Conservation (phyloP, 2,888 invertebrate species). For the Tridacna gigas region DNA sequence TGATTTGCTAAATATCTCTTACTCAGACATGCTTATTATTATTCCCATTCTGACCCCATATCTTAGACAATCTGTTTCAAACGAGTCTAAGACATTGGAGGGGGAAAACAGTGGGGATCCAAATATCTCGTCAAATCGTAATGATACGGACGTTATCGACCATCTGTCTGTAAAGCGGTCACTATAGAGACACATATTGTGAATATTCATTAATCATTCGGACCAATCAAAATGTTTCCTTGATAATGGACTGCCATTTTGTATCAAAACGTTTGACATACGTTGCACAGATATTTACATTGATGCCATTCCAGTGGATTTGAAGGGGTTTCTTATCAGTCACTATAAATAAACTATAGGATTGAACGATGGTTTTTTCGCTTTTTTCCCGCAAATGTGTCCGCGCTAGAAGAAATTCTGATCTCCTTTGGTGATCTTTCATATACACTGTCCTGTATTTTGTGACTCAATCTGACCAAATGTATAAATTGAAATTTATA, state of each 20-base stretch:
- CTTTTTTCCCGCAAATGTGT: too few species aligned
- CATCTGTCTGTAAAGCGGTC: slow-evolving; percentile 40
- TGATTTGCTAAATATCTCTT: too few species aligned
- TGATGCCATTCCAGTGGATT: slow-evolving; percentile 11
- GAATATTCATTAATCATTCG: slow-evolving; percentile 67
- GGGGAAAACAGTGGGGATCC: slow-evolving; percentile 6
- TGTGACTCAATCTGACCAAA: too few species aligned
- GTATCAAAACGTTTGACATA: slow-evolving; percentile 29
- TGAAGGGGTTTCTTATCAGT: slow-evolving; percentile 11
- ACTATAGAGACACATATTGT: slow-evolving; percentile 37
- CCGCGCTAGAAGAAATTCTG: too few species aligned
- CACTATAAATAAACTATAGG: slow-evolving; percentile 2
- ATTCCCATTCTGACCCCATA: too few species aligned
- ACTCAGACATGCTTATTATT: too few species aligned
- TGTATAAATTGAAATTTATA: too few species aligned
- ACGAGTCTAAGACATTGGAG: not conserved
- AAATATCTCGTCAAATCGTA: slow-evolving; percentile 20
- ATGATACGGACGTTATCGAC: slow-evolving; percentile 22
- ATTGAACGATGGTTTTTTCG: too few species aligned
- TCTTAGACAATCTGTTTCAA: too few species aligned
- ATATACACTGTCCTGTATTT: too few species aligned
- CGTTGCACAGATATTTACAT: slow-evolving; percentile 19
- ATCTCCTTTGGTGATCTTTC: too few species aligned
- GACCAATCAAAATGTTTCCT: slow-evolving; percentile 61
- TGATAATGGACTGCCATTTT: slow-evolving; percentile 46